Percentiles rank a stretch among this genome's conserved stretches.
Conservation (phyloP, 1,140 invertebrate species). For the Sesamia nonagrioides region DNA sequence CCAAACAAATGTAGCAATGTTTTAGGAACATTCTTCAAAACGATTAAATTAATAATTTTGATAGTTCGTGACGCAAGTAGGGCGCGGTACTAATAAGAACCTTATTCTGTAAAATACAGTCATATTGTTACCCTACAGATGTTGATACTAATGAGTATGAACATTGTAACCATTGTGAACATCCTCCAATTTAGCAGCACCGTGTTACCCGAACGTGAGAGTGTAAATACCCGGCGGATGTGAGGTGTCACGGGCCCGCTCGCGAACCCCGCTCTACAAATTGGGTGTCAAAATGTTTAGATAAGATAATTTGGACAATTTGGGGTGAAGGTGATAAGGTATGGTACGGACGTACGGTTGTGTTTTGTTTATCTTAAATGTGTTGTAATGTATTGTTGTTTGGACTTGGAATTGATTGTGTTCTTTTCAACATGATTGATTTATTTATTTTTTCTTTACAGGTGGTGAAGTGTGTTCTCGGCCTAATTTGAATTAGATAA, state of each 20-base stretch:
- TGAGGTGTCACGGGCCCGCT: not conserved
- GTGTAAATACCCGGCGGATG: slow-evolving; percentile 27
- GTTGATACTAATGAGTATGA: slow-evolving; percentile 1
- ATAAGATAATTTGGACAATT: slow-evolving; percentile 40
- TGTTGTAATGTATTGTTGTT: not conserved
- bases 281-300: slow-evolving; percentile 49
- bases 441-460: not conserved
- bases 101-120: not conserved
- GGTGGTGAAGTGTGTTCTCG: not conserved
- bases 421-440: not conserved
- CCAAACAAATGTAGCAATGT: no score
- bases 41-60: no score
- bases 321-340: slow-evolving; percentile 20
- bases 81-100: not conserved
- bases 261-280: slow-evolving; percentile 18
- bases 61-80: no score
- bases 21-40: no score
- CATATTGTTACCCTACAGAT: not conserved
- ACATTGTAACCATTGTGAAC: not conserved
- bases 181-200: slow-evolving; percentile 27
- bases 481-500: no score
- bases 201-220: slow-evolving; percentile 28
- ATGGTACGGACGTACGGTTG: not conserved
- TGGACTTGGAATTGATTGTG: not conserved
- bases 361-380: slow-evolving; percentile 3